These are phyloP conservation scores for Heliconius melpomene DNA, from an alignment of 1,140 invertebrate species.

Conservation along the genomic window DNA sequence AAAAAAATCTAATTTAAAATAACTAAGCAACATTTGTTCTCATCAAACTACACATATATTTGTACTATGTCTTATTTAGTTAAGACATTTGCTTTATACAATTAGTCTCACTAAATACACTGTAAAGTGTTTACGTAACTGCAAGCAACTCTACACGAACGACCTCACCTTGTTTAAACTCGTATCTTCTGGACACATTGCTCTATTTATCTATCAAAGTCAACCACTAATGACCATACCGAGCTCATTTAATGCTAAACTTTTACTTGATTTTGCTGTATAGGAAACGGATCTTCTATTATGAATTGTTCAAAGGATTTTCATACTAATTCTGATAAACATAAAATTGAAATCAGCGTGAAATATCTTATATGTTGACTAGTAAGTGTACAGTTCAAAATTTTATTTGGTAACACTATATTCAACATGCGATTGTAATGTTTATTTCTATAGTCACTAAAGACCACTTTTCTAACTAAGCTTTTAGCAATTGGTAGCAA, in stretches of 20 bases:
- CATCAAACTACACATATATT: not conserved
- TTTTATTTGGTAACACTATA: not conserved
- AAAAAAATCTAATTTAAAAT: too few relatives aligned
- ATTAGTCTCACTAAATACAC: not conserved
- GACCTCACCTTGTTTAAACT: slow-evolving; percentile 16
- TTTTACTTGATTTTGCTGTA: slow-evolving; percentile 10
- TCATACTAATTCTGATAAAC: rapidly evolving
- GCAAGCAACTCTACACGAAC: not conserved
- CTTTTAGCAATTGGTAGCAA: not conserved
- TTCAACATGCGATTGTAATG: not conserved
- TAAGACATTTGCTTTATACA: not conserved
- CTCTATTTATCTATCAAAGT: slow-evolving; percentile 31
- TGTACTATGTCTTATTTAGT: not conserved
- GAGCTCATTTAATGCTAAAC: slow-evolving; percentile 35
- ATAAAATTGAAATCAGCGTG: not conserved
- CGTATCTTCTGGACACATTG: slow-evolving; percentile 16
- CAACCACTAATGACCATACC: slow-evolving; percentile 24
- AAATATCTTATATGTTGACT: not conserved
- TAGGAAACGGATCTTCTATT: not conserved
- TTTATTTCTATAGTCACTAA: not conserved
- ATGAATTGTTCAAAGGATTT: not conserved
- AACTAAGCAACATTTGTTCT: not conserved
- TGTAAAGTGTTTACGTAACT: slow-evolving; percentile 1
- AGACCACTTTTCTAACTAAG: not conserved
- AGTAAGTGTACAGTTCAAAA: not conserved